These are phyloP conservation scores for Malurus elegans DNA, from an alignment of 2,113 vertebrate species.

Conservation along the genomic window DNA sequence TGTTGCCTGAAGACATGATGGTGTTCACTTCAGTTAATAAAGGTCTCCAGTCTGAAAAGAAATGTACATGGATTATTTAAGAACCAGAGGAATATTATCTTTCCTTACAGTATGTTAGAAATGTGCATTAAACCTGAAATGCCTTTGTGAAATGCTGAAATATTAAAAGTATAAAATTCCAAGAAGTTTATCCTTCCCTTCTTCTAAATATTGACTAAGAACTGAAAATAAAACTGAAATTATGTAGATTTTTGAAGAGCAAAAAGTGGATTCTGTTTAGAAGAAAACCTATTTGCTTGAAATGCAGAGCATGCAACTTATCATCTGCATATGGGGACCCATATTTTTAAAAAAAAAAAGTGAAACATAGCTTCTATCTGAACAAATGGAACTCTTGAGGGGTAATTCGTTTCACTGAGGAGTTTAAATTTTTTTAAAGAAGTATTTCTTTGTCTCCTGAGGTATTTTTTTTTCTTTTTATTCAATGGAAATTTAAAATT, in stretches of 20 bases:
- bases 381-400: neutral
- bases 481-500: neutral
- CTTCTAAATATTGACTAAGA: neutral
- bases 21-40: conserved; percentile 35
- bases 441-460: rapidly evolving
- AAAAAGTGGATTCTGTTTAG: neutral
- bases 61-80: conserved; percentile 59
- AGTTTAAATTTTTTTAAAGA: neutral
- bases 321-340: neutral
- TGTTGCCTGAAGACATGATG: conserved; percentile 45
- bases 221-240: neutral
- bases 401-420: neutral
- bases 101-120: neutral
- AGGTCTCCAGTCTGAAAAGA: neutral
- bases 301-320: neutral
- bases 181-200: neutral
- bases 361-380: neutral
- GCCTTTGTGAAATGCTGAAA: neutral
- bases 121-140: neutral
- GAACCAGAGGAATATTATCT: neutral
- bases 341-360: neutral
- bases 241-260: rapidly evolving
- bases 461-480: no score
- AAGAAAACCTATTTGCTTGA: neutral
- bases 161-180: neutral